A percentile compares a stretch with the other conserved stretches of the same genome.
These are phyloP conservation scores for Drosophila varians DNA, from an alignment of 1,140 invertebrate genomes.

Conservation along the genomic window DNA sequence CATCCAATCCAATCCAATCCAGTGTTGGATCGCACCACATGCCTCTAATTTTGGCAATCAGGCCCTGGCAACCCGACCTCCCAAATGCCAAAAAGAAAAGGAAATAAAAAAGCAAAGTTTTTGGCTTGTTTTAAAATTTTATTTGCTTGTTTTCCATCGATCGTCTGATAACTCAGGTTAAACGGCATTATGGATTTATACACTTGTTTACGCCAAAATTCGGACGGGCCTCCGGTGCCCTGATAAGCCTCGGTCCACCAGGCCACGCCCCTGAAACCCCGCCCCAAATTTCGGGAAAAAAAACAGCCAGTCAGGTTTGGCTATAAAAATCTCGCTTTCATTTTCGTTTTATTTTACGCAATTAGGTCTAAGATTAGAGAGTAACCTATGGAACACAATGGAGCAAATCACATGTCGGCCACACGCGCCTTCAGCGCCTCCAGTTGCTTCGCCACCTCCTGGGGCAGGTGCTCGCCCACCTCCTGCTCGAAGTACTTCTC, in stretches of 20 bases:
- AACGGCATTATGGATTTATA: slow-evolving; percentile 68
- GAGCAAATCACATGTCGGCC: slow-evolving; percentile 75
- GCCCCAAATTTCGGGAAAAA: slow-evolving; percentile 1
- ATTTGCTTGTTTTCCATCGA: slow-evolving; percentile 68
- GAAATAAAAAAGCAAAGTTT: slow-evolving; percentile 19
- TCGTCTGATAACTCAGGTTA: slow-evolving; percentile 70
- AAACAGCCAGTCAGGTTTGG: slow-evolving; percentile 12
- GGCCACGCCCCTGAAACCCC: slow-evolving; percentile 35
- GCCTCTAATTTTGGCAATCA: slow-evolving; percentile 41
- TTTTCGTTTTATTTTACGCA: slow-evolving; percentile 58
- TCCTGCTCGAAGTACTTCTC: slow-evolving; percentile 96
- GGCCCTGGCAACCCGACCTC: slow-evolving; percentile 60
- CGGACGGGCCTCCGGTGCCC: slow-evolving; percentile 56
- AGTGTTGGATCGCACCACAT: slow-evolving; percentile 40
- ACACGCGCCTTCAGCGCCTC: slow-evolving; percentile 89
- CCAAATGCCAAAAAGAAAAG: slow-evolving; percentile 17
- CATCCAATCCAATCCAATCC: too few relatives aligned
- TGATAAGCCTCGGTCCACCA: slow-evolving; percentile 46
- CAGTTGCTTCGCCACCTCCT: slow-evolving; percentile 90
- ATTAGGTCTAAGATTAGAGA: slow-evolving; percentile 68
- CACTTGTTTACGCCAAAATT: slow-evolving; percentile 74
- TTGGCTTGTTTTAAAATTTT: slow-evolving; percentile 51
- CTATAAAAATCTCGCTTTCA: slow-evolving; percentile 42
- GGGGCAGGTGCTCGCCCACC: slow-evolving; percentile 93
- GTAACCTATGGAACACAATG: slow-evolving; percentile 66